phyloP scores from a whole-genome alignment of 2,888 invertebrate species.

The Siphlonurus alternatus region DNA sequence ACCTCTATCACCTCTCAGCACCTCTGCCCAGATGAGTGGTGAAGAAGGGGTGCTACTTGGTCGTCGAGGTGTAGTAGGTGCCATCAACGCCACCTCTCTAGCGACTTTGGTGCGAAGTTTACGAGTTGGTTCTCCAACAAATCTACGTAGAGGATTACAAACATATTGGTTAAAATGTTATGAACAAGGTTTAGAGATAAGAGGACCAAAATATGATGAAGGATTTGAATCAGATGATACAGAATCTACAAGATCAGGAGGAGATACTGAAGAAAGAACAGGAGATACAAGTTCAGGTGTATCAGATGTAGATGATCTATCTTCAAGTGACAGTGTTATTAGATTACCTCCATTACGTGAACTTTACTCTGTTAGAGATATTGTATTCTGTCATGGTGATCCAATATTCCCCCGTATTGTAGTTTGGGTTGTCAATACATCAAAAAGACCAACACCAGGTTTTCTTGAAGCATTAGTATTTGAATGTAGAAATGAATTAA shows the following conservation, averaged over 20 bases:
- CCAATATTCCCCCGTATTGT: slow-evolving; percentile 19
- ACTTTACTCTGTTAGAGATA: slow-evolving; percentile 17
- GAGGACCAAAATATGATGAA: slow-evolving; percentile 21
- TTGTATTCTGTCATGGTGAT: slow-evolving; percentile 23
- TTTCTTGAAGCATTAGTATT: slow-evolving; percentile 20
- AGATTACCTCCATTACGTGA: slow-evolving; percentile 6
- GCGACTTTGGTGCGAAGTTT: slow-evolving; percentile 6
- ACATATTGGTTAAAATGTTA: slow-evolving; percentile 4
- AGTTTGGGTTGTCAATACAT: slow-evolving; percentile 20
- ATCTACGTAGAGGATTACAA: not conserved
- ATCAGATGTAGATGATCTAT: slow-evolving; percentile 4
- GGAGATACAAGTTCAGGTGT: slow-evolving; percentile 3
- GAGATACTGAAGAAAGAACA: slow-evolving; percentile 2
- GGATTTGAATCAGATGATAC: slow-evolving; percentile 30
- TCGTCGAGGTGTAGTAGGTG: slow-evolving; percentile 5
- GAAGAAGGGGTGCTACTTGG: slow-evolving; percentile 3
- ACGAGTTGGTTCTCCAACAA: not conserved
- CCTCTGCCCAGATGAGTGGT: not conserved
- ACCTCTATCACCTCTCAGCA: not conserved
- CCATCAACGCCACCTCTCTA: slow-evolving; percentile 4
- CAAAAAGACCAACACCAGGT: slow-evolving; percentile 6
- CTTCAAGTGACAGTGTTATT: not conserved
- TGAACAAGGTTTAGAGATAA: slow-evolving; percentile 2
- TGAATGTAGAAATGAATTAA: slow-evolving; percentile 18
- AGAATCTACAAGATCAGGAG: slow-evolving; percentile 9